phyloP scores from a whole-genome alignment of 1,140 invertebrate genomes.

The Lineus longissimus region DNA sequence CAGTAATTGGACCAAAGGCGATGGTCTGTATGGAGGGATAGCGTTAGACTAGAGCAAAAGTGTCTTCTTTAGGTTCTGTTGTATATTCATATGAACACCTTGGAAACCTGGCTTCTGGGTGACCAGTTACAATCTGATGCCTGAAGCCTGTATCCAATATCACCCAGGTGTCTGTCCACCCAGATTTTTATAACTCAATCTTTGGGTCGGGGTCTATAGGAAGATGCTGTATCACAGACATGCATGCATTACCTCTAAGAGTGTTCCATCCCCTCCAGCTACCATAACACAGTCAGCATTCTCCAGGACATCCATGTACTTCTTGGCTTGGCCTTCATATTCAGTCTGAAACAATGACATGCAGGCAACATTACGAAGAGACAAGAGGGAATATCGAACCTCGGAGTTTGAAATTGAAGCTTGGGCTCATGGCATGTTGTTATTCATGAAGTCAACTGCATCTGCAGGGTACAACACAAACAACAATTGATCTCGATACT shows the following conservation, averaged over 20 bases:
- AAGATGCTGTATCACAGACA: no score
- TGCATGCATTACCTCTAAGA: conserved; percentile 83
- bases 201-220: no score
- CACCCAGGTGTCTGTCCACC: no score
- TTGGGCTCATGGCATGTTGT: neutral
- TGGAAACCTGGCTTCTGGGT: no score
- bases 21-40: no score
- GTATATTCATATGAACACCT: no score
- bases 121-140: no score
- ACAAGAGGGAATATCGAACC: neutral
- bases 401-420: conserved; percentile 2
- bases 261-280: conserved; percentile 89
- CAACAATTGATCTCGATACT: conserved; percentile 1
- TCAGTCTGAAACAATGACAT: conserved; percentile 69
- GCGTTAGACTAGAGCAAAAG: no score
- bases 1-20: no score
- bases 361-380: neutral
- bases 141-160: no score
- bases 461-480: neutral
- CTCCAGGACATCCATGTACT: conserved; percentile 60
- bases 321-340: conserved; percentile 78
- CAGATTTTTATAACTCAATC: no score
- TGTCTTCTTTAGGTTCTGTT: no score
- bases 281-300: conserved; percentile 78
- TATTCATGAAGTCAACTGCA: neutral